These are phyloP conservation scores for Plutella xylostella DNA, from an alignment of 2,888 invertebrate species.

Conservation along the genomic window DNA sequence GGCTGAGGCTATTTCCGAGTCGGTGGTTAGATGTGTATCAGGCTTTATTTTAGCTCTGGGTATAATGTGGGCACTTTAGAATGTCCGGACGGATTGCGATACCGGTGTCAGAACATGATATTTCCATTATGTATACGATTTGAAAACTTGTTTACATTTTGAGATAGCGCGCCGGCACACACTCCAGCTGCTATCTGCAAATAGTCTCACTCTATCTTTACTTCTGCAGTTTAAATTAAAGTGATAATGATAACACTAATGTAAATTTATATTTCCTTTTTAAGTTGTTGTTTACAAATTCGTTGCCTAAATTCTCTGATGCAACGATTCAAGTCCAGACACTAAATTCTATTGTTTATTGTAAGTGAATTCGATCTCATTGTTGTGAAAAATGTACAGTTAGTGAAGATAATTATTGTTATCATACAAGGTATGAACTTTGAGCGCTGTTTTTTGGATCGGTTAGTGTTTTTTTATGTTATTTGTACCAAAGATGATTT, in stretches of 20 bases:
- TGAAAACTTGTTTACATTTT: conserved; percentile 66
- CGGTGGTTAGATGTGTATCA: no score
- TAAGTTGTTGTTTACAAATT: no score
- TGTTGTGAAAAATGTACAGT: conserved; percentile 57
- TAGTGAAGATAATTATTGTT: conserved; percentile 58
- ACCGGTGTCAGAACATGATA: conserved; percentile 69
- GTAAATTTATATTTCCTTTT: no score
- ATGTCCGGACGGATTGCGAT: conserved; percentile 67
- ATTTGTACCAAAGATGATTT: conserved; percentile 55
- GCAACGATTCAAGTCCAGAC: conserved; percentile 55
- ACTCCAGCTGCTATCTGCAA: no score
- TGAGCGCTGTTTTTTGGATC: conserved; percentile 37
- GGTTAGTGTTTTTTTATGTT: conserved; percentile 31
- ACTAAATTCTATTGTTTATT: conserved; percentile 4
- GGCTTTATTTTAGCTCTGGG: no score
- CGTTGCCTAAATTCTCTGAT: no score
- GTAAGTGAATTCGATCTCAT: conserved; percentile 59
- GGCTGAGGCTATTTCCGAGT: no score
- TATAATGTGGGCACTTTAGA: conserved; percentile 62
- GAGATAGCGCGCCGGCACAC: conserved; percentile 41
- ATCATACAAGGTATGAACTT: conserved; percentile 69
- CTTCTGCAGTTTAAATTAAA: no score
- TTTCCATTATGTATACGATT: conserved; percentile 71
- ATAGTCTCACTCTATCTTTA: no score
- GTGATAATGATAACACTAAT: no score